Evolutionary conservation across 2,797 vertebrate species (phyloP).

Genomic region (Stomatorhinus walkeri): DNA sequence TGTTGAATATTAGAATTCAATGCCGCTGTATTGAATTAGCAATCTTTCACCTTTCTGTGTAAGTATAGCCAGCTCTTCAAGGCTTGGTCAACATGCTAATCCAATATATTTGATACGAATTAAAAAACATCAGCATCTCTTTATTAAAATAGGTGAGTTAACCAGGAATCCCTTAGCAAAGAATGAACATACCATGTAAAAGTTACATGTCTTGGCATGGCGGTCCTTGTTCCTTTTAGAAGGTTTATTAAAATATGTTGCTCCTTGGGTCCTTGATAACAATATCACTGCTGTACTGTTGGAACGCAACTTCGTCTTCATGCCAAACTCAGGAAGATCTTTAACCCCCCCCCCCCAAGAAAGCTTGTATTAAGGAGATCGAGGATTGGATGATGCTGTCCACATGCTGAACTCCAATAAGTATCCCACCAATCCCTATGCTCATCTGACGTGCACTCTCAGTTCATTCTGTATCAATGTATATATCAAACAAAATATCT

Average conservation of each 20-base stretch:
- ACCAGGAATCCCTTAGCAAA: background rate
- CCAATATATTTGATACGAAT: background rate
- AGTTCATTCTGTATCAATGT: background rate
- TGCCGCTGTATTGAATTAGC: background rate
- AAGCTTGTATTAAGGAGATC: background rate
- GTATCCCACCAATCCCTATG: background rate
- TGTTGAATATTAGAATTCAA: background rate
- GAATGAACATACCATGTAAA: background rate
- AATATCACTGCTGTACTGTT: background rate
- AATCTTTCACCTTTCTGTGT: background rate
- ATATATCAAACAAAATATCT: background rate
- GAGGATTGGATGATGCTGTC: background rate
- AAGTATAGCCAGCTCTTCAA: background rate
- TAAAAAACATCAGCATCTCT: background rate
- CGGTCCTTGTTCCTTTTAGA: background rate
- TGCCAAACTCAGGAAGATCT: background rate
- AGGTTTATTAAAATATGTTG: background rate
- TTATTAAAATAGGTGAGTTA: background rate
- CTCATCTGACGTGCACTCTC: background rate
- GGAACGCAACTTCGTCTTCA: background rate
- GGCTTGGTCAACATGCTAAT: background rate
- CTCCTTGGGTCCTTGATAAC: background rate
- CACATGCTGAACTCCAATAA: background rate
- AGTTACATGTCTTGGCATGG: background rate
- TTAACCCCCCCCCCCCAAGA: background rate